Conservation (phyloP, 2,113 vertebrate species). For the Mesoclemmys tuberculata region DNA sequence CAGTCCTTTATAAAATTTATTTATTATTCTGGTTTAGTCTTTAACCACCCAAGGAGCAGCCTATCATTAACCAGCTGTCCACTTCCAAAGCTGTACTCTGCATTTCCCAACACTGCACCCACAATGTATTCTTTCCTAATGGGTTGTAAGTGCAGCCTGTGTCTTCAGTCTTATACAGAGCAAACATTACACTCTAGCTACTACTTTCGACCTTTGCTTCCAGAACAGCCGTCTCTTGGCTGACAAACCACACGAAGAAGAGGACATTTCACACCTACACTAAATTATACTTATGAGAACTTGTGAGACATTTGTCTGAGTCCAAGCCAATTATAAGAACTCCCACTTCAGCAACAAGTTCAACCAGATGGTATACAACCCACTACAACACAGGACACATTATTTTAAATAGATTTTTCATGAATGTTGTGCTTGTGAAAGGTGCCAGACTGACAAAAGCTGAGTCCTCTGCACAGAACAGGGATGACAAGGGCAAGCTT, state of each 20-base stretch:
- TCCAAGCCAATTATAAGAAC: not conserved
- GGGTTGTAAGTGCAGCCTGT: not conserved
- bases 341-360: not conserved
- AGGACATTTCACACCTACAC: not conserved
- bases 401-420: not conserved
- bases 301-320: not conserved
- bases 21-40: conserved; percentile 50
- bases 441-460: fast-evolving
- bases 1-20: conserved; percentile 43
- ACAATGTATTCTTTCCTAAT: not conserved
- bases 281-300: not conserved
- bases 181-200: not conserved
- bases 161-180: not conserved
- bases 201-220: not conserved
- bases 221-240: not conserved
- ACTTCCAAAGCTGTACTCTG: not conserved
- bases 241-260: not conserved
- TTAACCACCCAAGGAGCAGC: not conserved
- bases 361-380: not conserved
- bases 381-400: not conserved
- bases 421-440: not conserved
- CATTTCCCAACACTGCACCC: not conserved
- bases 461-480: not conserved
- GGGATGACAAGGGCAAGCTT: not conserved
- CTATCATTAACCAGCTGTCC: not conserved